These are phyloP conservation scores for Salvelinus alpinus DNA, from an alignment of 2,113 vertebrate genomes.

Conservation along the genomic window DNA sequence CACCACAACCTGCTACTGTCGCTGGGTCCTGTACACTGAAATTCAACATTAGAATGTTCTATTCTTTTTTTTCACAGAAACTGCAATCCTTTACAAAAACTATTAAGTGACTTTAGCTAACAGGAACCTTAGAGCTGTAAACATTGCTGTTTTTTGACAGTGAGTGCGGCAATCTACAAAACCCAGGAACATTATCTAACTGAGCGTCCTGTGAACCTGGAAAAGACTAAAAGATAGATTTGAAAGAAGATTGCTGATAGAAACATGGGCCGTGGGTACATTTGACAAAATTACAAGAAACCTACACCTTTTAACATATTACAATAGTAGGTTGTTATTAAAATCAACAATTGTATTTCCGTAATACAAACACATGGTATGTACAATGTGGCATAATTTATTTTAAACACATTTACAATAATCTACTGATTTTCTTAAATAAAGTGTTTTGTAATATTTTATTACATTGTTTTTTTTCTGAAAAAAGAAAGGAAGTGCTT, in stretches of 20 bases:
- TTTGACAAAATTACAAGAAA: constrained; percentile 53
- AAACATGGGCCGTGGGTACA: constrained; percentile 41
- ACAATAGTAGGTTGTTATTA: constrained; percentile 24
- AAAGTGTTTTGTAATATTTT: constrained; percentile 64
- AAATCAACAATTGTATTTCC: constrained; percentile 56
- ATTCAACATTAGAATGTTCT: constrained; percentile 72
- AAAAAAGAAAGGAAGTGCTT: constrained; percentile 77
- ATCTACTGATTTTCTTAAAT: constrained; percentile 64
- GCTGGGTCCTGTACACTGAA: constrained; percentile 85
- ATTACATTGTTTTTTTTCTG: constrained; percentile 59
- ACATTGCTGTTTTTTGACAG: constrained; percentile 47
- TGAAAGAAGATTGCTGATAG: constrained; percentile 41
- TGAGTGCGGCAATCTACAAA: constrained; percentile 58
- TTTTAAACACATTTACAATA: constrained; percentile 72
- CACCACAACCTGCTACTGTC: constrained; percentile 79
- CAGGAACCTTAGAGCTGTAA: constrained; percentile 67
- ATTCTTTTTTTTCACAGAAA: constrained; percentile 39
- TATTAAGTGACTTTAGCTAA: constrained; percentile 57
- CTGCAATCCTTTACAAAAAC: constrained; percentile 32
- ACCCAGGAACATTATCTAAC: constrained; percentile 47
- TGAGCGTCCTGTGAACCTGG: constrained; percentile 38
- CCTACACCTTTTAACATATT: constrained; percentile 25
- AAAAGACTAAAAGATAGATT: constrained; percentile 20
- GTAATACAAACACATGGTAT: constrained; percentile 69
- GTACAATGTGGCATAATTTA: constrained; percentile 72